These are phyloP conservation scores for Diplodus sargus DNA, from an alignment of 2,797 vertebrate species.

Conservation along the genomic window DNA sequence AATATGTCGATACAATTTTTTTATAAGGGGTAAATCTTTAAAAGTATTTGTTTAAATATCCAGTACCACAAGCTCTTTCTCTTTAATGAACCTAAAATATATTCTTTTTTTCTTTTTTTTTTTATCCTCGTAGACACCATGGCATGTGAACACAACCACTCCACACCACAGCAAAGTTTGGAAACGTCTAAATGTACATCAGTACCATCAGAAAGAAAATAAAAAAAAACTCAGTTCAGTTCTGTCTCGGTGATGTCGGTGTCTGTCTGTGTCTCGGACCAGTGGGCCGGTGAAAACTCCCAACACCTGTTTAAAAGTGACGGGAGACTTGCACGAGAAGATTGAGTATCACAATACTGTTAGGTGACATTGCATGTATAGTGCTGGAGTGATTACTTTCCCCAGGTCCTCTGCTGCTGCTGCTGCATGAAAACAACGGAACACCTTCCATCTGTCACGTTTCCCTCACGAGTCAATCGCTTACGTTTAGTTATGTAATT, in stretches of 20 bases:
- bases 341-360: conserved; percentile 29
- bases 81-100: conserved; percentile 68
- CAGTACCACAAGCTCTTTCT: conserved; percentile 72
- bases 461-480: conserved; percentile 9
- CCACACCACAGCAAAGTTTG: conserved; percentile 77
- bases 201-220: conserved; percentile 36
- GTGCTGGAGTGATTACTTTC: conserved; percentile 48
- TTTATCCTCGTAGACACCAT: conserved; percentile 65
- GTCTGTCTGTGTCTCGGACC: conserved; percentile 7
- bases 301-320: conserved; percentile 35
- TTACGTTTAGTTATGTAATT: conserved; percentile 25
- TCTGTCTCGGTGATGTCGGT: conserved; percentile 14
- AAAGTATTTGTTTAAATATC: conserved; percentile 79
- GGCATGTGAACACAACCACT: conserved; percentile 79
- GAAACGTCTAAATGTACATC: conserved; percentile 73
- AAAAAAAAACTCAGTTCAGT: not conserved
- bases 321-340: conserved; percentile 27
- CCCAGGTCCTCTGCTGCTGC: conserved; percentile 28
- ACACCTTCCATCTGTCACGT: conserved; percentile 12
- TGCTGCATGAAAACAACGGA: conserved; percentile 4
- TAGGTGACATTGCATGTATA: conserved; percentile 25
- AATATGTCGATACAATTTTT: conserved; percentile 78
- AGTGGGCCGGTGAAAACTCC: conserved; percentile 5
- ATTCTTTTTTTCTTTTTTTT: conserved; percentile 20
- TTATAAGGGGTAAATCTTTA: conserved; percentile 71